These are phyloP conservation scores for Melipona quadrifasciata DNA, from an alignment of 1,140 invertebrate species.

Conservation along the genomic window DNA sequence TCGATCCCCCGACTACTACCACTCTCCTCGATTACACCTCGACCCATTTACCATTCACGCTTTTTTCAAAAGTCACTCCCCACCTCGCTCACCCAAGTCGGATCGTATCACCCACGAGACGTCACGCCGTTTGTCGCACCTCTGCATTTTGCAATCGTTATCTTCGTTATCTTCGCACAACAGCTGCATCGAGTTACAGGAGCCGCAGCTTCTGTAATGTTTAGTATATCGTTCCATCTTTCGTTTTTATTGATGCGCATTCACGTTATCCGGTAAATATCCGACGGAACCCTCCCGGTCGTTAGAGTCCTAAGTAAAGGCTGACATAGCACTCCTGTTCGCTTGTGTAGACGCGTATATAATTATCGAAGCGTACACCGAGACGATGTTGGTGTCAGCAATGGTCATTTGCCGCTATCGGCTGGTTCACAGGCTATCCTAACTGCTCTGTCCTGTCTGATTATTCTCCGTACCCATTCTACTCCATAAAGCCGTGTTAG, in stretches of 20 bases:
- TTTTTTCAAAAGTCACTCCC: background rate
- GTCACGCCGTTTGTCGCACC: background rate
- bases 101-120: background rate
- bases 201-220: background rate
- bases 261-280: slow-evolving; percentile 23
- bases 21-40: background rate
- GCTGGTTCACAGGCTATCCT: slow-evolving; percentile 65
- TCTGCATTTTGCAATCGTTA: background rate
- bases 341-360: slow-evolving; percentile 70
- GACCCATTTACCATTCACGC: background rate
- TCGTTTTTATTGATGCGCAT: slow-evolving; percentile 35
- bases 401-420: slow-evolving; percentile 73
- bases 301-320: slow-evolving; percentile 77
- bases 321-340: slow-evolving; percentile 71
- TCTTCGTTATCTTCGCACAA: background rate
- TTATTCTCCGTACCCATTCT: slow-evolving; percentile 54
- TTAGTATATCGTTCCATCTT: background rate
- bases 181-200: no score
- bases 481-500: slow-evolving; percentile 47
- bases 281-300: slow-evolving; percentile 44
- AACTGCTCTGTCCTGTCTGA: slow-evolving; percentile 65
- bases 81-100: background rate
- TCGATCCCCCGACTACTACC: background rate
- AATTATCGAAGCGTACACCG: slow-evolving; percentile 73
- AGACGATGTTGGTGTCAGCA: slow-evolving; percentile 70